Percentiles rank a stretch among this genome's conserved stretches.
These are phyloP conservation scores for Poecilia latipinna DNA, from an alignment of 2,113 vertebrate genomes.

Conservation along the genomic window DNA sequence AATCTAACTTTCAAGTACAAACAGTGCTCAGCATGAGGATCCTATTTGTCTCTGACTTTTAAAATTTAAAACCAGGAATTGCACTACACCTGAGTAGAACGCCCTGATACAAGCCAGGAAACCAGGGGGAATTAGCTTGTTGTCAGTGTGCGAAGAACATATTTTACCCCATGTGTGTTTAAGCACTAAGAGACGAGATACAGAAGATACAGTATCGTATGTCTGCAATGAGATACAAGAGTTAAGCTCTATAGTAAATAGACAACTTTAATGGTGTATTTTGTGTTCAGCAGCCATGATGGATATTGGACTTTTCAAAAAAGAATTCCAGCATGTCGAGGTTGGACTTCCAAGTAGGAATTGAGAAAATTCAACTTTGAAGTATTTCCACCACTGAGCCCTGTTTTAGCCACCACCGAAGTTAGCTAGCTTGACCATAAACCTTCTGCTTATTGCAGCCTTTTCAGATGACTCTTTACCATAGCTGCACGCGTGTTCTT, in stretches of 20 bases:
- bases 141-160: too few relatives aligned
- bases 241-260: not conserved
- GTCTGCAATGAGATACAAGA: not conserved
- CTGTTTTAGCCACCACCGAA: not conserved
- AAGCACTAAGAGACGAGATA: not conserved
- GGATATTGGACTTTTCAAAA: not conserved
- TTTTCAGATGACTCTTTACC: too few relatives aligned
- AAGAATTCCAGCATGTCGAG: not conserved
- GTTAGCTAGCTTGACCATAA: not conserved
- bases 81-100: too few relatives aligned
- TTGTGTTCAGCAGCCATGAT: not conserved
- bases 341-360: not conserved
- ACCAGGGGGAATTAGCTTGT: too few relatives aligned
- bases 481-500: too few relatives aligned
- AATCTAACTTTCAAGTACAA: not conserved
- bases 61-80: too few relatives aligned
- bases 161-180: not conserved
- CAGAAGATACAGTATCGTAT: not conserved
- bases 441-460: too few relatives aligned
- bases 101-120: too few relatives aligned
- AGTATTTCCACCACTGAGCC: not conserved
- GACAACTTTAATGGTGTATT: not conserved
- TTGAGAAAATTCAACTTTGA: too few relatives aligned
- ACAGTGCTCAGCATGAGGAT: too few relatives aligned
- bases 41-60: not conserved